A percentile compares a stretch with the other conserved stretches of the same genome.
Conservation (phyloP, 2,888 invertebrate species). For the Drosophila subsilvestris region DNA sequence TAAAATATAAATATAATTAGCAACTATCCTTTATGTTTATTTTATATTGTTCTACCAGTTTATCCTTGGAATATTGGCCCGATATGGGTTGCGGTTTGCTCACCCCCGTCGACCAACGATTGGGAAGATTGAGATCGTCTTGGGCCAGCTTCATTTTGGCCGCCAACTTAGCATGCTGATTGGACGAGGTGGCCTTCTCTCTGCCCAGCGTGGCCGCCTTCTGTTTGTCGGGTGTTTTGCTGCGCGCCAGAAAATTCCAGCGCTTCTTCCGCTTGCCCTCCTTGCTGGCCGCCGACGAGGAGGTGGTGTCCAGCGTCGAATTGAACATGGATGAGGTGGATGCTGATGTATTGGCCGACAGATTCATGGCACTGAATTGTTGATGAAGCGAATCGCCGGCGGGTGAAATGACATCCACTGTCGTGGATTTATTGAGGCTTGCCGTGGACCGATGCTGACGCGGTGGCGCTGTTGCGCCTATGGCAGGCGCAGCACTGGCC, state of each 20-base stretch:
- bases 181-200: constrained; percentile 84
- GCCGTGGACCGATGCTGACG: constrained; percentile 77
- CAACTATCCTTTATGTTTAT: not conserved
- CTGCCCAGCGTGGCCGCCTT: constrained; percentile 89
- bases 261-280: constrained; percentile 88
- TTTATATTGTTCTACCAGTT: constrained; percentile 86
- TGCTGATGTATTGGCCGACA: constrained; percentile 74
- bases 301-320: constrained; percentile 81
- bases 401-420: constrained; percentile 70
- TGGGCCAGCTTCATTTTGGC: constrained; percentile 81
- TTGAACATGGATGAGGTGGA: constrained; percentile 83
- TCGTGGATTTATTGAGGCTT: constrained; percentile 70
- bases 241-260: constrained; percentile 89
- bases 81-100: constrained; percentile 89
- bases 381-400: constrained; percentile 68
- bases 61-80: constrained; percentile 91
- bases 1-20: not conserved
- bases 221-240: constrained; percentile 86
- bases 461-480: constrained; percentile 74
- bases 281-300: constrained; percentile 78
- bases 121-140: constrained; percentile 85
- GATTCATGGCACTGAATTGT: constrained; percentile 81
- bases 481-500: constrained; percentile 77
- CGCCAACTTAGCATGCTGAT: constrained; percentile 78
- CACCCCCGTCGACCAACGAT: constrained; percentile 90